A percentile compares a stretch with the other conserved stretches of the same genome.
phyloP scores from a whole-genome alignment of 1,140 invertebrate species.

The Platyscapa corneri region DNA sequence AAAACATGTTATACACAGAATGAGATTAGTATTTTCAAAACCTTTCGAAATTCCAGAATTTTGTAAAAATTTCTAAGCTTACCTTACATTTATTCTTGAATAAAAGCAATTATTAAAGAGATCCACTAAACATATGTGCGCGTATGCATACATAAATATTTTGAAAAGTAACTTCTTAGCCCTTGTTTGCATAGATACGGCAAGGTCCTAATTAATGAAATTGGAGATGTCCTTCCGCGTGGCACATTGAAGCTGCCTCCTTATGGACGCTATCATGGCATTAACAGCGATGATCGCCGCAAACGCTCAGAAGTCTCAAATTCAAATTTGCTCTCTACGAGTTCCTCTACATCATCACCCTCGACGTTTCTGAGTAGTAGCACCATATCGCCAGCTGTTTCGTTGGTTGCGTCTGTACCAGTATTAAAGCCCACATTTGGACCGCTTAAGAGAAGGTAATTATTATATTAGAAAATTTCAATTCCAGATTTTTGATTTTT shows the following conservation, averaged over 20 bases:
- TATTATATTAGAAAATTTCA: not conserved
- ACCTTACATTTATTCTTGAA: not conserved
- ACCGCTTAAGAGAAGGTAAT: conserved; percentile 64
- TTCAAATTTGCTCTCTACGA: conserved; percentile 19
- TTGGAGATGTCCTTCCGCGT: conserved; percentile 59
- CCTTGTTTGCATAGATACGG: conserved; percentile 57
- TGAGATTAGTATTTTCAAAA: not conserved
- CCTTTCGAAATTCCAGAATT: not conserved
- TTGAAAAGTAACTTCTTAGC: not conserved
- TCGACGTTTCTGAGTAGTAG: conserved; percentile 37
- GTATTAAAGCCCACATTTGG: not conserved
- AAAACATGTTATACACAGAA: not conserved
- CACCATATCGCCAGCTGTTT: conserved; percentile 38
- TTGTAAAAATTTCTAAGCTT: no score
- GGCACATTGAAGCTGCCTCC: conserved; percentile 58
- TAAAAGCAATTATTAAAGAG: not conserved
- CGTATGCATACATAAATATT: not conserved
- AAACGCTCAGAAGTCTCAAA: conserved; percentile 62
- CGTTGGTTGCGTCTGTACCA: not conserved
- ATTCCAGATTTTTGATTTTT: no score
- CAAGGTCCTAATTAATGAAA: conserved; percentile 61
- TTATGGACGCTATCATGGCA: conserved; percentile 59
- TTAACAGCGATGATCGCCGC: conserved; percentile 59
- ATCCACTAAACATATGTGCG: not conserved
- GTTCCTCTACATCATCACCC: conserved; percentile 9